A percentile compares a stretch with the other conserved stretches of the same genome.
Evolutionary conservation across 64 coral and sea anemone species (phyloP).

Genomic region (Dendrophyllia cribrosa): DNA sequence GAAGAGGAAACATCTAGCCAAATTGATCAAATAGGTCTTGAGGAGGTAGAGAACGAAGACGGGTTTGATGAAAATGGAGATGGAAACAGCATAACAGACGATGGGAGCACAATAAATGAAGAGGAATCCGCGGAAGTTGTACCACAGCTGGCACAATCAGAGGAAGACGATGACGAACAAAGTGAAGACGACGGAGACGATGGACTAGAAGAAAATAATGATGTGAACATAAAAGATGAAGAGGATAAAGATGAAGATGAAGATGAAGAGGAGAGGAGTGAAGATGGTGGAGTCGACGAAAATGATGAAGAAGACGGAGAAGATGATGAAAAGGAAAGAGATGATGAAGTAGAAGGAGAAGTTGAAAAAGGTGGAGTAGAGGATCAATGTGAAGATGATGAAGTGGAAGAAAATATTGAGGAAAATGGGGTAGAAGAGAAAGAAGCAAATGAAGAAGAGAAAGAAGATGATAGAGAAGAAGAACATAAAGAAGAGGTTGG

Average conservation of each 20-base stretch:
- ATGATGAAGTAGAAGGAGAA: neutral
- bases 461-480: neutral
- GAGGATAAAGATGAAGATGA: neutral
- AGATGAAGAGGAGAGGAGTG: neutral
- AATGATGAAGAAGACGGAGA: neutral
- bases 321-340: neutral
- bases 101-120: neutral
- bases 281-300: neutral
- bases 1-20: neutral
- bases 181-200: neutral
- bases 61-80: neutral
- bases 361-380: neutral
- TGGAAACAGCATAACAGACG: neutral
- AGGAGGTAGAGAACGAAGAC: neutral
- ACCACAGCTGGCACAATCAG: constrained; percentile 4
- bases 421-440: neutral
- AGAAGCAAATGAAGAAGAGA: neutral
- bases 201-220: too few relatives aligned
- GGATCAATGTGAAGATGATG: neutral
- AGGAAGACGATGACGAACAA: neutral
- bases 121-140: neutral
- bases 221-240: neutral
- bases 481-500: neutral
- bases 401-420: neutral
- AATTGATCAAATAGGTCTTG: neutral